Conservation (phyloP, 1,140 invertebrate genomes). For the Trichonephila clavata region DNA sequence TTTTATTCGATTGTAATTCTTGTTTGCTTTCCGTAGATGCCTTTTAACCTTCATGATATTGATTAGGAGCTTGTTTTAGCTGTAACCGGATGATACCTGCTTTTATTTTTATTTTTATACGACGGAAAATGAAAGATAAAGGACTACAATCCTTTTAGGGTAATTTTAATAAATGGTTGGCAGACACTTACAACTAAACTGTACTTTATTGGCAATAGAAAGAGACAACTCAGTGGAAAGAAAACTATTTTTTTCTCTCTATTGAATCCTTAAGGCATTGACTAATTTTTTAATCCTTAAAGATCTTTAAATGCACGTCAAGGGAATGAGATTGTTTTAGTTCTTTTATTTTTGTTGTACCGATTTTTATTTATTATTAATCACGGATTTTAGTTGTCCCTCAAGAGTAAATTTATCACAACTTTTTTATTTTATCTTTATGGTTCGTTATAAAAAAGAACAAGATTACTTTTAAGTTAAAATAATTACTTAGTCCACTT, state of each 20-base stretch:
- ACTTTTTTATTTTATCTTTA: no score
- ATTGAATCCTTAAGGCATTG: not conserved
- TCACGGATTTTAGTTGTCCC: no score
- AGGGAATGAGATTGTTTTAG: not conserved
- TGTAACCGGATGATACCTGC: not conserved
- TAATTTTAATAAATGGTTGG: conserved; percentile 23
- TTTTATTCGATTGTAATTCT: not conserved
- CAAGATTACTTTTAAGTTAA: no score
- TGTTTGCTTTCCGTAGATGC: not conserved
- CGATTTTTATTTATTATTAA: not conserved
- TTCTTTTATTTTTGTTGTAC: not conserved
- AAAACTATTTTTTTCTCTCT: not conserved
- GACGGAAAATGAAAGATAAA: not conserved
- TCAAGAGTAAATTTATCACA: no score
- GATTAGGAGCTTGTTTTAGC: not conserved
- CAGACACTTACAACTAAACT: not conserved
- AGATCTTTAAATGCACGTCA: not conserved
- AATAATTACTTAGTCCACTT: no score
- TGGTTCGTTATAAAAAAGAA: no score
- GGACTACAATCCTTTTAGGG: not conserved
- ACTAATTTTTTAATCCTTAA: not conserved
- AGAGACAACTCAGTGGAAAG: not conserved
- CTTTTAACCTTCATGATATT: conserved; percentile 22
- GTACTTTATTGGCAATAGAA: not conserved
- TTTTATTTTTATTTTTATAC: not conserved